phyloP scores from a whole-genome alignment of 2,797 vertebrate genomes.

The Xenentodon cancila region DNA sequence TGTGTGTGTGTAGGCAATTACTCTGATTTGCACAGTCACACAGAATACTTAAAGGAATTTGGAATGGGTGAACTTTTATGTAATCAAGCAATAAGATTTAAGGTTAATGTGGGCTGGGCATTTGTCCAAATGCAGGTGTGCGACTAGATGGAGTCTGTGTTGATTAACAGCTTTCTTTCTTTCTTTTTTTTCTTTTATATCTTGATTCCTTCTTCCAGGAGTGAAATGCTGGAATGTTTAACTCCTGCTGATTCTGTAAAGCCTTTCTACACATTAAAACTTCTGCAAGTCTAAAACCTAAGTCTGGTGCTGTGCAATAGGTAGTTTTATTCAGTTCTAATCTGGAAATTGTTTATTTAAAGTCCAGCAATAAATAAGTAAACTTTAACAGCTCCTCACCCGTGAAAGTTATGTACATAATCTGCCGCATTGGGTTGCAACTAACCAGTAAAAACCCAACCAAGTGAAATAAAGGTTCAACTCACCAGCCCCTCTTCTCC shows the following conservation, averaged over 20 bases:
- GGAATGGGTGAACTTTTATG: constrained; percentile 68
- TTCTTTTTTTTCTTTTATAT: constrained; percentile 44
- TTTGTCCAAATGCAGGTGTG: constrained; percentile 62
- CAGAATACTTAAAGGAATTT: constrained; percentile 61
- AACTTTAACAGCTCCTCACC: no score
- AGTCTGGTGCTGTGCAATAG: neutral
- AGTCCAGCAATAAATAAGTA: neutral
- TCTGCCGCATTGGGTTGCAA: no score
- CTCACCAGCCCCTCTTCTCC: constrained; percentile 97
- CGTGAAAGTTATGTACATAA: no score
- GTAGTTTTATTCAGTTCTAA: neutral
- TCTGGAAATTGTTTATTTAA: neutral
- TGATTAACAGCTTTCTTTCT: constrained; percentile 57
- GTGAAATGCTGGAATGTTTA: constrained; percentile 52
- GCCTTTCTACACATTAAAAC: constrained; percentile 25
- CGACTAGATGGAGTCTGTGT: constrained; percentile 64
- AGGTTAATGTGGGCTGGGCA: constrained; percentile 54
- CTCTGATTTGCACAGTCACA: constrained; percentile 72
- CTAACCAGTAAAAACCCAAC: no score
- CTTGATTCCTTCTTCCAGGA: constrained; percentile 46
- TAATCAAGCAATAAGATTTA: constrained; percentile 57
- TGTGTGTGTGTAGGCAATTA: constrained; percentile 59
- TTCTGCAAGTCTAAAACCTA: neutral
- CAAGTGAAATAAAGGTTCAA: constrained; percentile 16
- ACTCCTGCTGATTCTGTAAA: constrained; percentile 62